phyloP scores from a whole-genome alignment of 1,140 invertebrate species.

The Ceratosolen solmsi region DNA sequence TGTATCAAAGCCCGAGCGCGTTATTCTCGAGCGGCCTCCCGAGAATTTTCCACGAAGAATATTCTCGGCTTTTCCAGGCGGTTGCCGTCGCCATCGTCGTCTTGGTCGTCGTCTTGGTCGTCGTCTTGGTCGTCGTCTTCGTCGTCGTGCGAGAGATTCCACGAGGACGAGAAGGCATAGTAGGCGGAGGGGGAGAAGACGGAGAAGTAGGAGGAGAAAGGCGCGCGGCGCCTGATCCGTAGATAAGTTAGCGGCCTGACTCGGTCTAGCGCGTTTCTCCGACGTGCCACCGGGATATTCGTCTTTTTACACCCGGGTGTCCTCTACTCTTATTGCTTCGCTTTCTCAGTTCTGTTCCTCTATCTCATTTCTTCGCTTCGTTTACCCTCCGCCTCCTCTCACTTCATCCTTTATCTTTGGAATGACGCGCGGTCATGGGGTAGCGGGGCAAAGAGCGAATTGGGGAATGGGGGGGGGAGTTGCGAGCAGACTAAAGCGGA shows the following conservation, averaged over 20 bases:
- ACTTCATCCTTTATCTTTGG: slow-evolving; percentile 44
- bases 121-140: background rate
- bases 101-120: slow-evolving; percentile 11
- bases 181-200: background rate
- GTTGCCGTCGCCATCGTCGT: slow-evolving; percentile 16
- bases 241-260: slow-evolving; percentile 72
- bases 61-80: slow-evolving; percentile 52
- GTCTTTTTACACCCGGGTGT: slow-evolving; percentile 61
- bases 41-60: slow-evolving; percentile 53
- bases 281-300: slow-evolving; percentile 51
- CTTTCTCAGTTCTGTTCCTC: slow-evolving; percentile 64
- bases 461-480: too few relatives aligned
- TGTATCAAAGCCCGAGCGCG: slow-evolving; percentile 44
- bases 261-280: slow-evolving; percentile 70
- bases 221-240: slow-evolving; percentile 56
- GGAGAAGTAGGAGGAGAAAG: background rate
- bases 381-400: slow-evolving; percentile 53
- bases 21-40: slow-evolving; percentile 44
- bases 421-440: too few relatives aligned
- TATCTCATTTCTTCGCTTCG: slow-evolving; percentile 56
- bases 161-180: background rate
- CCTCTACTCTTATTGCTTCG: slow-evolving; percentile 57
- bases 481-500: too few relatives aligned
- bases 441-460: too few relatives aligned
- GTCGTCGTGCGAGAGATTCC: slow-evolving; percentile 35